A percentile compares a stretch with the other conserved stretches of the same genome.
phyloP scores from a whole-genome alignment of 2,113 vertebrate genomes.

The Garra rufa region DNA sequence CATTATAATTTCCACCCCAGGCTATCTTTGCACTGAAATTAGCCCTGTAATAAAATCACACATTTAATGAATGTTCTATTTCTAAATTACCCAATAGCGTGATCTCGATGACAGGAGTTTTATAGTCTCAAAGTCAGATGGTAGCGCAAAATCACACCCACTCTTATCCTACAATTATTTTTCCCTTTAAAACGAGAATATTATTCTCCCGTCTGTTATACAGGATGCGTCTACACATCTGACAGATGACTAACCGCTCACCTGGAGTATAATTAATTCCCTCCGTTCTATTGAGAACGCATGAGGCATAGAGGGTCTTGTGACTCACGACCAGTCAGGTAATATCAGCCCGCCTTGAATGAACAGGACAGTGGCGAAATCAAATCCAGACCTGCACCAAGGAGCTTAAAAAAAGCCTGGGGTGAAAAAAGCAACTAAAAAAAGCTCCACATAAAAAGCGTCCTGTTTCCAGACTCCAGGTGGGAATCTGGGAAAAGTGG shows the following conservation, averaged over 20 bases:
- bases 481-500: conserved; percentile 69
- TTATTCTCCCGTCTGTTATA: conserved; percentile 12
- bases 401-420: conserved; percentile 64
- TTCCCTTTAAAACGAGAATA: conserved; percentile 1
- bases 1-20: conserved; percentile 2
- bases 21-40: conserved; percentile 14
- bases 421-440: conserved; percentile 66
- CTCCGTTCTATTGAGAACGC: neutral
- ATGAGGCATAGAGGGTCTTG: conserved; percentile 36
- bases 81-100: conserved; percentile 12
- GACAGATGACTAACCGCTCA: conserved; percentile 36
- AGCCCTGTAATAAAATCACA: conserved; percentile 13
- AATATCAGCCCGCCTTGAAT: conserved; percentile 57
- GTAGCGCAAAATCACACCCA: conserved; percentile 38
- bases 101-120: conserved; percentile 19
- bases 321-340: conserved; percentile 48
- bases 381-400: conserved; percentile 68
- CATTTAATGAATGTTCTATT: conserved; percentile 1
- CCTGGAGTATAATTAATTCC: conserved; percentile 43
- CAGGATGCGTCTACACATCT: conserved; percentile 29
- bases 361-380: conserved; percentile 50
- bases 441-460: conserved; percentile 49
- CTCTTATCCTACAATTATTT: conserved; percentile 16
- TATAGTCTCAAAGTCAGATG: conserved; percentile 12
- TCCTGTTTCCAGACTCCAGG: conserved; percentile 66